phyloP scores from a whole-genome alignment of 2,797 vertebrate species.

The Botia almorhae region DNA sequence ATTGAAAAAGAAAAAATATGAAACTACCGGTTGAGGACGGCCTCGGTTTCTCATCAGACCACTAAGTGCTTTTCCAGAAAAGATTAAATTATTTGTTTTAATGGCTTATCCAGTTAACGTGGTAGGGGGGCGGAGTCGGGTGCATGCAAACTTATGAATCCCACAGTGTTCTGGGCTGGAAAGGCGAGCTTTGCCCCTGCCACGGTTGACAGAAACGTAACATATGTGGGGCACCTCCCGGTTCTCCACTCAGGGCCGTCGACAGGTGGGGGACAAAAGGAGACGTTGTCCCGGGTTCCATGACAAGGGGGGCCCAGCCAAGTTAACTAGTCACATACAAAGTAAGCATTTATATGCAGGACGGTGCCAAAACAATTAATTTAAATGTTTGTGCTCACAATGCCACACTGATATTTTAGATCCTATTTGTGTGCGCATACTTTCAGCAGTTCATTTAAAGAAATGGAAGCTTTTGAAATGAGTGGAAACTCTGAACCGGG shows the following conservation, averaged over 20 bases:
- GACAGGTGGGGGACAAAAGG: constrained; percentile 1
- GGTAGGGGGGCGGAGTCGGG: neutral
- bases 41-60: constrained; percentile 44
- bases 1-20: neutral
- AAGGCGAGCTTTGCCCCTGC: constrained; percentile 19
- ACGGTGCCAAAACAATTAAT: neutral
- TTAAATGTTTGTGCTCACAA: neutral
- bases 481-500: neutral
- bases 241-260: neutral
- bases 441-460: neutral
- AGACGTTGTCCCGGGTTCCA: neutral
- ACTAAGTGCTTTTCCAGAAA: constrained; percentile 50
- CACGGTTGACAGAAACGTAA: constrained; percentile 16
- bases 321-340: neutral
- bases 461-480: neutral
- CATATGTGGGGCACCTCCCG: constrained; percentile 8
- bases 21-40: constrained; percentile 12
- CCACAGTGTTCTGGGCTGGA: constrained; percentile 27
- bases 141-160: constrained; percentile 26
- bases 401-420: neutral
- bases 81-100: constrained; percentile 46
- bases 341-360: neutral
- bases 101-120: constrained; percentile 42
- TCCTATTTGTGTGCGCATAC: neutral
- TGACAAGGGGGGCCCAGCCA: neutral